Base-by-base conservation (phyloP, 2,797 vertebrate genomes). In the Etheostoma nigrum region DNA sequence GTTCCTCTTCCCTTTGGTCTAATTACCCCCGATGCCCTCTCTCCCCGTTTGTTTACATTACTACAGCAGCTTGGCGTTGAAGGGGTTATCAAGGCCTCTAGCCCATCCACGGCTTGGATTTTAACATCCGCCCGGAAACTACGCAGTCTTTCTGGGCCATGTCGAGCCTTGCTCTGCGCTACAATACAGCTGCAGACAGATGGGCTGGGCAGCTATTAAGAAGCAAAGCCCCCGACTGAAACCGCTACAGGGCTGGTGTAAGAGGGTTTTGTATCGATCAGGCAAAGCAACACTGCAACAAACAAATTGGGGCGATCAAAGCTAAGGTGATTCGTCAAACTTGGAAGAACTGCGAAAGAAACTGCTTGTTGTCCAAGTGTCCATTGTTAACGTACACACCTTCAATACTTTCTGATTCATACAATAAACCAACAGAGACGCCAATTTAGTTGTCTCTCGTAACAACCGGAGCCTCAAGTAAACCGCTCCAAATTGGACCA, bases 1-100 rank as follows among this genome's bases (percentile, higher is more conserved):
- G 72, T 57, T 82, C 67, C 80, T 87, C 83, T 81, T 89, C 83
- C 88, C 90, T 92, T 92, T 93, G 93, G 92, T 94, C 93, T 92
- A 87, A 93, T 92, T 93, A 91, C 90, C 90, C 92, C 90, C 76
- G 88, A 89, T 92, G 90, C 92, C 92, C 93, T 92, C 92, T 83
- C 85, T 87, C 86, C 76, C 84, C 86, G 93, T 95, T 95, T 96
- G 95, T 96, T 96, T 95, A 95, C 94, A 95, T 96, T 93, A 90
- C 81, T 83, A 72, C 86, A 91, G 85, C 85, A 72, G 84, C 80
- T 74, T 42, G 90, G 94, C 14, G 52, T 18, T 18, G 84, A 88
- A 91, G 30, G 92, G 85, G 94, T 95, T 96, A 95, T 94, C 86
- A 82, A 91, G 95, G 95, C 95, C 95, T 93, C 59, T 7, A 71